phyloP scores from a whole-genome alignment of 2,113 vertebrate genomes.

The Bubo blakistoni region DNA sequence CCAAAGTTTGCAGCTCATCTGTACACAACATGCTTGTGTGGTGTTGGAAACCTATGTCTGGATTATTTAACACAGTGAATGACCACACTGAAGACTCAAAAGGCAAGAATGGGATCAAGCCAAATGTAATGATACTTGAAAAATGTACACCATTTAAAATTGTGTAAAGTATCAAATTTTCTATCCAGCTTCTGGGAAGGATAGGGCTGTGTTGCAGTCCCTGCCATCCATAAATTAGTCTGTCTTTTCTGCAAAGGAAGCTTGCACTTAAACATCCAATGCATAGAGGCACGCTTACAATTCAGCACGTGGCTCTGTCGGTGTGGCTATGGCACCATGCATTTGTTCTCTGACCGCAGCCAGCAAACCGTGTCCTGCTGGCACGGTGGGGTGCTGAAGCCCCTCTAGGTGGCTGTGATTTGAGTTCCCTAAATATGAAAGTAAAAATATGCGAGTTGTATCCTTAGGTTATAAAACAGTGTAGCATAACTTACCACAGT shows the following conservation, averaged over 20 bases:
- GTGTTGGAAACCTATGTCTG: background rate
- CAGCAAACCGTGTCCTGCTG: background rate
- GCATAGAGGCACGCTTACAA: background rate
- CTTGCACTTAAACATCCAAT: background rate
- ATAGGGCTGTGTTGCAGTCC: background rate
- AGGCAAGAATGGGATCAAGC: background rate
- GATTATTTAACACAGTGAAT: background rate
- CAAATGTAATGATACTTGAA: background rate
- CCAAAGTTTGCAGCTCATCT: background rate
- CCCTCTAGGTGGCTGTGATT: background rate
- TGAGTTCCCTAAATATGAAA: background rate
- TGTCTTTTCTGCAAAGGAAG: background rate
- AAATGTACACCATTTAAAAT: background rate
- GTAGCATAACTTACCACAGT: background rate
- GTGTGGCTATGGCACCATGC: accelerated
- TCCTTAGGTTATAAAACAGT: background rate
- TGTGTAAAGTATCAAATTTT: background rate
- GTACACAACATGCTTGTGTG: background rate
- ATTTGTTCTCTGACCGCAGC: accelerated
- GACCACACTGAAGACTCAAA: background rate
- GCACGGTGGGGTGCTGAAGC: background rate
- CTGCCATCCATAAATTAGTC: background rate
- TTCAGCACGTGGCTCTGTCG: accelerated
- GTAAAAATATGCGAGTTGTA: background rate
- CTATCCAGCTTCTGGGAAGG: background rate